phyloP scores from a whole-genome alignment of 2,888 invertebrate species.

The Apomyelois bistriatella region DNA sequence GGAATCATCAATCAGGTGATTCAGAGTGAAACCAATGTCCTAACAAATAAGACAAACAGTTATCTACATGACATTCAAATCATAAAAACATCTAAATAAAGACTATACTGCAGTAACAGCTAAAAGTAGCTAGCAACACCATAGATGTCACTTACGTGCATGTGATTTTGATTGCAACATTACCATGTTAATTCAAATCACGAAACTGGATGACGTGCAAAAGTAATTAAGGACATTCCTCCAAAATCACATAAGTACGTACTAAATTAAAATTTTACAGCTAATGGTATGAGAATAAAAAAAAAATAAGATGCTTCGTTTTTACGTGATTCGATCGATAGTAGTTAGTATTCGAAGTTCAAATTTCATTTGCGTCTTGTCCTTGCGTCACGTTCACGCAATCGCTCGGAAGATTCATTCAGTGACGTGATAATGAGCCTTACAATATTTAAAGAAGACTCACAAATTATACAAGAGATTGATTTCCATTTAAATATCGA shows the following conservation, averaged over 20 bases:
- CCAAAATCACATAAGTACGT: background rate
- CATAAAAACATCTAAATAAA: no score
- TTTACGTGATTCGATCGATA: background rate
- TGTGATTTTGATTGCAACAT: background rate
- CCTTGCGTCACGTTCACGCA: slow-evolving; percentile 9
- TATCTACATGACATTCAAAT: no score
- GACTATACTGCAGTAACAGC: no score
- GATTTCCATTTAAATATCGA: background rate
- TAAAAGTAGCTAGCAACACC: no score
- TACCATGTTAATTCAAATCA: background rate
- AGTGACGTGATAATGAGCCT: background rate
- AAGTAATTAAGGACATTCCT: background rate
- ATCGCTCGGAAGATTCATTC: background rate
- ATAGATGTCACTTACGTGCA: background rate
- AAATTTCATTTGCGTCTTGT: slow-evolving; percentile 18
- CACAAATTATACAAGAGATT: background rate
- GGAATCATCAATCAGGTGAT: no score
- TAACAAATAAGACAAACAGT: no score
- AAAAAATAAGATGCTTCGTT: background rate
- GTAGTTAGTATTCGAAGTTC: background rate
- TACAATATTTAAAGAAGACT: background rate
- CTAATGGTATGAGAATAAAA: background rate
- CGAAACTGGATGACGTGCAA: slow-evolving; percentile 1
- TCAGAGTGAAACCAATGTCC: no score
- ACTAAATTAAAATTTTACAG: background rate